These are phyloP conservation scores for Daphoenositta chrysoptera DNA, from an alignment of 2,113 vertebrate species.

Conservation along the genomic window DNA sequence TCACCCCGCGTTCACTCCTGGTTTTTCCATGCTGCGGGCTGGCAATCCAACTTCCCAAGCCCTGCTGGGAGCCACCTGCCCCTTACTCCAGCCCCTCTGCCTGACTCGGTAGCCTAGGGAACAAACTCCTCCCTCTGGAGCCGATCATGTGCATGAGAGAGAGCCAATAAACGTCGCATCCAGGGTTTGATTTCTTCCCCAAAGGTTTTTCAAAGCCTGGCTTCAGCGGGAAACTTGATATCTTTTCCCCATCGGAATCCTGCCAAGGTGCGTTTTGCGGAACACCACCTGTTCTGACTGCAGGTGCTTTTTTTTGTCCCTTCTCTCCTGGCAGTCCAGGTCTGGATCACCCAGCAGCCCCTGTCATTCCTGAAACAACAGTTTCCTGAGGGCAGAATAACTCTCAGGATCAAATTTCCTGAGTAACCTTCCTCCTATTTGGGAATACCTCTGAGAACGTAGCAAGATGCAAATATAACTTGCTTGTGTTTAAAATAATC, in stretches of 20 bases:
- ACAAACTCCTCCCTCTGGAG: constrained; percentile 5
- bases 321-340: rapidly evolving
- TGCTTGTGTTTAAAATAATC: background rate
- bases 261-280: background rate
- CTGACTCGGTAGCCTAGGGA: background rate
- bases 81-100: background rate
- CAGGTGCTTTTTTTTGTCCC: background rate
- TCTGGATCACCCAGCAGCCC: background rate
- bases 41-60: background rate
- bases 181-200: background rate
- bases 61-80: background rate
- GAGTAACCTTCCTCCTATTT: background rate
- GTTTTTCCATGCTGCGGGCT: rapidly evolving
- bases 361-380: background rate
- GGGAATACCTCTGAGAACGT: background rate
- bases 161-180: background rate
- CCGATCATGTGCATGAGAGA: background rate
- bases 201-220: background rate
- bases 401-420: background rate
- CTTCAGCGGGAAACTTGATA: background rate
- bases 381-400: background rate
- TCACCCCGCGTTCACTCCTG: rapidly evolving
- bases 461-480: background rate
- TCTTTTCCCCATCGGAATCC: background rate
- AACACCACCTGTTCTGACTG: background rate